These are phyloP conservation scores for Nebria ingens DNA, from an alignment of 1,140 invertebrate genomes.

Conservation along the genomic window DNA sequence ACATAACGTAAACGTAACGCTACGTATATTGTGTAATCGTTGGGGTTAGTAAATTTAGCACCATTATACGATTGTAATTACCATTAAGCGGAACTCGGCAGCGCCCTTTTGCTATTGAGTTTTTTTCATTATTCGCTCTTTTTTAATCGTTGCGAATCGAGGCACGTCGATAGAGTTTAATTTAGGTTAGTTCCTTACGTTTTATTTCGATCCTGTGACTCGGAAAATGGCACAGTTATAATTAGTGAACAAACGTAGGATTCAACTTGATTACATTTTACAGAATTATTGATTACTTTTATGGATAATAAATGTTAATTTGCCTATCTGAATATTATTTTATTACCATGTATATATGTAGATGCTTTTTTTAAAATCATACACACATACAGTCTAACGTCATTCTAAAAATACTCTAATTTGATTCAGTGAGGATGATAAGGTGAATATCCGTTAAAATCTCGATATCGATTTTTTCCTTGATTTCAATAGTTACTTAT, in stretches of 20 bases:
- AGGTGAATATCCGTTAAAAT: too few species aligned
- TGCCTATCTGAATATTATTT: too few species aligned
- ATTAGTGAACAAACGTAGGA: conserved; percentile 7
- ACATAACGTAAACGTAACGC: not conserved
- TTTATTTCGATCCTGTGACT: not conserved
- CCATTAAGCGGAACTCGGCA: conserved; percentile 1
- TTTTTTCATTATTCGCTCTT: too few species aligned
- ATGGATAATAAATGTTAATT: too few species aligned
- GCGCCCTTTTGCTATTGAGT: conserved; percentile 2
- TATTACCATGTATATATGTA: too few species aligned
- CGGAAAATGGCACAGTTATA: conserved; percentile 3
- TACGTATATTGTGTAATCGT: not conserved
- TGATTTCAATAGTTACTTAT: too few species aligned
- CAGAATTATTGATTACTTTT: not conserved
- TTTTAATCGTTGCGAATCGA: conserved; percentile 8
- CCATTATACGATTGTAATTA: conserved; percentile 7
- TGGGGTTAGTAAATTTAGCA: not conserved
- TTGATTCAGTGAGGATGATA: too few species aligned
- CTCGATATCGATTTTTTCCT: too few species aligned
- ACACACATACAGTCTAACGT: too few species aligned
- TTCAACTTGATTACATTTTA: not conserved
- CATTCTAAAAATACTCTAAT: too few species aligned
- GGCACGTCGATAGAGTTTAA: conserved; percentile 6
- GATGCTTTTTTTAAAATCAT: too few species aligned
- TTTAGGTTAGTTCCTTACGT: conserved; percentile 1